These are phyloP conservation scores for Nymphalis urticae DNA, from an alignment of 2,888 invertebrate genomes.

Conservation along the genomic window DNA sequence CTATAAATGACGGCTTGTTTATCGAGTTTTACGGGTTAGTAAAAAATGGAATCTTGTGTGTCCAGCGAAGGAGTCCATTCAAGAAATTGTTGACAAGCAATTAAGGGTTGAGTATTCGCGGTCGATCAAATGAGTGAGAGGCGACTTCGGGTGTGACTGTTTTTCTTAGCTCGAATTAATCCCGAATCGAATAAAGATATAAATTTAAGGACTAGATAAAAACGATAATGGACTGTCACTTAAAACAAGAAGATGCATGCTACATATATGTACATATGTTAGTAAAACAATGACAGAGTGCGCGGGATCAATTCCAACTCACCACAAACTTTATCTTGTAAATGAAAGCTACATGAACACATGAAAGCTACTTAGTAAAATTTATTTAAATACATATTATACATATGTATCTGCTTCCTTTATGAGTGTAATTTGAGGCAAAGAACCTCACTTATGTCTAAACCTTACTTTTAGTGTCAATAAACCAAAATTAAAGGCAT, in stretches of 20 bases:
- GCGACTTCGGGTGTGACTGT: conserved; percentile 46
- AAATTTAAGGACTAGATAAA: background rate
- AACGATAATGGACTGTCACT: background rate
- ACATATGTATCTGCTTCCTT: background rate
- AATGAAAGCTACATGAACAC: background rate
- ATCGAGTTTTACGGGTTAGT: conserved; percentile 60
- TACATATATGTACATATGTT: background rate
- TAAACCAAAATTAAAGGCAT: conserved; percentile 60
- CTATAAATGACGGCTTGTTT: conserved; percentile 63
- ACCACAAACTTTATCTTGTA: background rate
- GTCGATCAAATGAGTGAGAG: conserved; percentile 46
- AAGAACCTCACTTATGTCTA: conserved; percentile 42
- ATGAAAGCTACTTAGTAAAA: background rate
- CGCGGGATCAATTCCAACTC: background rate
- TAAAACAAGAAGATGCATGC: background rate
- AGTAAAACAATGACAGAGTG: background rate
- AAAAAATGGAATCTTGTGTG: conserved; percentile 67
- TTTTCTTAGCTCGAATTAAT: conserved; percentile 38
- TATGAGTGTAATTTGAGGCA: conserved; percentile 7
- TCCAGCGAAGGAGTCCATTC: conserved; percentile 66
- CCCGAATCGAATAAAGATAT: conserved; percentile 5
- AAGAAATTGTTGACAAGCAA: conserved; percentile 77
- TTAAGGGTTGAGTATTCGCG: conserved; percentile 58
- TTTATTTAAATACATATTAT: background rate
- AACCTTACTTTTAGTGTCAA: conserved; percentile 55